Evolutionary conservation across 2,797 vertebrate genomes (phyloP), one percentile per base, ranked within the genome.

Genomic region (Amazona finschi): DNA sequence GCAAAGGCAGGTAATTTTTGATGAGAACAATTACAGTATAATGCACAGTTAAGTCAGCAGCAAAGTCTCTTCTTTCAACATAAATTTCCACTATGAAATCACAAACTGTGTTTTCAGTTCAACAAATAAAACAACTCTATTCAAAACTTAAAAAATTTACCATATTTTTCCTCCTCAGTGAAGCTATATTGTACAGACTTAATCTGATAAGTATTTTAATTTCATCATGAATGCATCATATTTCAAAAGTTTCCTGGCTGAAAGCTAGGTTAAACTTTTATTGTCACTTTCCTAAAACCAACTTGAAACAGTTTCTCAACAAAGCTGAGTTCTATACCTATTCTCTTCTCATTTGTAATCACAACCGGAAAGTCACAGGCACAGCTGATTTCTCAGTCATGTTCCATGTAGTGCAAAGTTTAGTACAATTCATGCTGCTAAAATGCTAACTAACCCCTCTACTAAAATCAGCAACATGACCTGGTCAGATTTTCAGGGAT

Each of bases 391-490:
- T 85, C 78, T 93, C 58, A 65, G 20, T 21, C 64, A 57, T 33
- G 28, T 55, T 76, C 24, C n/a, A 87, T 0, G 4, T 5, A 88
- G 33, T 31, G 62, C 64, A 46, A 80, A 85, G 25, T 79, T 82
- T 55, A 82, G 44, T 50, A 74, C 33, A 60, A 60, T 43, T 50
- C 5, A 0, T 64, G 43, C 70, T 93, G 60, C 70, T 85, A 95
- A 77, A 90, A 85, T 30, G 36, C 41, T 65, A 90, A 91, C 81
- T 76, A 89, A 80, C 64, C 41, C 74, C 43, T 38, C 67, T 14
- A 30, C 76, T 94, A 95, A 96, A 95, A 91, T 94, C 93, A 95
- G 93, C 64, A 79, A 62, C 11, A 79, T 49, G 67, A 90, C 73
- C 33, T 46, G 28, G 20, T 46, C 67, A 94, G 77, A 71, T 87